Percentiles rank a stretch among this genome's conserved stretches.
phyloP scores from a whole-genome alignment of 2,888 invertebrate species.

The Drosophila picticornis region DNA sequence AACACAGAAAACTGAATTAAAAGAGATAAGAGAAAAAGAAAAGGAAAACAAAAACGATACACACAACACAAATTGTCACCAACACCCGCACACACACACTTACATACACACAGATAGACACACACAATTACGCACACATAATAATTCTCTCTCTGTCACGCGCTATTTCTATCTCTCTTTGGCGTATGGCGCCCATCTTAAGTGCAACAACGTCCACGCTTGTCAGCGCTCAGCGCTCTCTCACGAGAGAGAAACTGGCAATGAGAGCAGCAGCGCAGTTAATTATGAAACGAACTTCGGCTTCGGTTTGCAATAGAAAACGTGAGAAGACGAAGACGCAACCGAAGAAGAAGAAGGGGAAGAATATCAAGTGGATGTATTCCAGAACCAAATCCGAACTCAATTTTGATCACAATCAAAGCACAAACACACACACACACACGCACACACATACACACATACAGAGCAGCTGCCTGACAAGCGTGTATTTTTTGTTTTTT shows the following conservation, averaged over 20 bases:
- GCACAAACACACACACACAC: constrained; percentile 10
- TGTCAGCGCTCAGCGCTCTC: constrained; percentile 55
- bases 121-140: constrained; percentile 8
- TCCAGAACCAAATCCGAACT: constrained; percentile 7
- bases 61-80: constrained; percentile 69
- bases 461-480: constrained; percentile 63
- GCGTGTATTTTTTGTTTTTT: constrained; percentile 79
- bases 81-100: constrained; percentile 25
- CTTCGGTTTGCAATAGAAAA: constrained; percentile 14
- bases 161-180: constrained; percentile 68
- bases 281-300: constrained; percentile 20
- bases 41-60: constrained; percentile 67
- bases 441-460: constrained; percentile 12
- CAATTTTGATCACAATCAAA: constrained; percentile 6
- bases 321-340: background rate
- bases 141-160: constrained; percentile 36
- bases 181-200: constrained; percentile 43
- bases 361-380: background rate
- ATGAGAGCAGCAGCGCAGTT: constrained; percentile 49
- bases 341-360: background rate
- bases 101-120: constrained; percentile 16
- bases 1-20: constrained; percentile 19
- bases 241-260: constrained; percentile 44
- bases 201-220: constrained; percentile 22
- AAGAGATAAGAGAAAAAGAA: constrained; percentile 32